These are phyloP conservation scores for Ceryle rudis DNA, from an alignment of 2,797 vertebrate species.

Conservation along the genomic window DNA sequence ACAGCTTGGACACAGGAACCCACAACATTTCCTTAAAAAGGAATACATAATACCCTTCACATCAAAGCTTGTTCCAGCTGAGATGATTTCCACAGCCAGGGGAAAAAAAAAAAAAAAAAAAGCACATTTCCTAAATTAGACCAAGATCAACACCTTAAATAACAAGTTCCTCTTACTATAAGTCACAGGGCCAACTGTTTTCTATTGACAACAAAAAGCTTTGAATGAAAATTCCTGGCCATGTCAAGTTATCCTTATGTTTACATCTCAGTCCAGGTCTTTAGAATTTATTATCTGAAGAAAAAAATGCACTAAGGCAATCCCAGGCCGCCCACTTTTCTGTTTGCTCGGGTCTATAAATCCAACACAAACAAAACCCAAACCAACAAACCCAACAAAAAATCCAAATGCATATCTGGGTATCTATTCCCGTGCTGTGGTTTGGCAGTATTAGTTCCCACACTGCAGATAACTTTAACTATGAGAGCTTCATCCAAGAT, in stretches of 20 bases:
- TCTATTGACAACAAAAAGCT: background rate
- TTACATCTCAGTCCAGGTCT: background rate
- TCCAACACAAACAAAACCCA: background rate
- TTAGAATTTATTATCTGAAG: background rate
- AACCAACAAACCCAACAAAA: background rate
- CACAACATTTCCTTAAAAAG: background rate
- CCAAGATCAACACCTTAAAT: background rate
- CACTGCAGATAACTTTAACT: background rate
- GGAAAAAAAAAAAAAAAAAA: background rate
- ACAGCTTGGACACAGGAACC: background rate
- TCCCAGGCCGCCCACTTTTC: background rate
- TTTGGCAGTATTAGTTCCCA: background rate
- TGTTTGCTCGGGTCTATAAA: background rate
- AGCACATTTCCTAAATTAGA: background rate
- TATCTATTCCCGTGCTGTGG: background rate
- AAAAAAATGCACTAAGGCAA: background rate
- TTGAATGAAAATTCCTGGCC: background rate
- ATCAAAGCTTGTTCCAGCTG: background rate
- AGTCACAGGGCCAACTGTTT: background rate
- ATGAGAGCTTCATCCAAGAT: background rate
- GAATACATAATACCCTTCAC: background rate
- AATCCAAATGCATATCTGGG: background rate
- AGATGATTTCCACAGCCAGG: background rate
- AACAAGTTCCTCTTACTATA: background rate
- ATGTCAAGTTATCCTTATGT: background rate